Evolutionary conservation across 2,888 invertebrate genomes (phyloP).

Genomic region (Cotesia congregata): DNA sequence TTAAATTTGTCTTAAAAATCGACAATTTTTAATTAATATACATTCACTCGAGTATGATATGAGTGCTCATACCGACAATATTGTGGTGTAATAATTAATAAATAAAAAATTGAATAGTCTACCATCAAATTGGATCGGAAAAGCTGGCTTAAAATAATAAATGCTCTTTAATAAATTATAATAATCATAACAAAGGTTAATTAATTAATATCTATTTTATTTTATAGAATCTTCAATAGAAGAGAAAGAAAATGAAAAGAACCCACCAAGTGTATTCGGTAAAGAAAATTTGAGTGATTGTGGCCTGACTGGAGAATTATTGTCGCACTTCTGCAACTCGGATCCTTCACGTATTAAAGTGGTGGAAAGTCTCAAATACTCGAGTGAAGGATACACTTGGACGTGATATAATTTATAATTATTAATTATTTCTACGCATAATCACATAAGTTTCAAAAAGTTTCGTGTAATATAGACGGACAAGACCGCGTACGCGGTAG

Average conservation of each 20-base stretch:
- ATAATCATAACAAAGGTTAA: not conserved
- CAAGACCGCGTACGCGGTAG: not conserved
- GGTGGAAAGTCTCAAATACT: slow-evolving; percentile 79
- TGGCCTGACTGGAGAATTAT: slow-evolving; percentile 77
- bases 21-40: too few relatives aligned
- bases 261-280: slow-evolving; percentile 79
- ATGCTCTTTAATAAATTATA: slow-evolving; percentile 2
- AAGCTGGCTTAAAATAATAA: too few relatives aligned
- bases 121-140: too few relatives aligned
- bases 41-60: too few relatives aligned
- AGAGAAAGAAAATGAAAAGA: slow-evolving; percentile 71
- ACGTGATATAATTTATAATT: slow-evolving; percentile 57
- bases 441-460: not conserved
- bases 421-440: not conserved
- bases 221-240: slow-evolving; percentile 65
- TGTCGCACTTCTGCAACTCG: slow-evolving; percentile 78
- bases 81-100: too few relatives aligned
- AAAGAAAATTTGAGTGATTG: slow-evolving; percentile 91
- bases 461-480: not conserved
- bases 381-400: slow-evolving; percentile 75
- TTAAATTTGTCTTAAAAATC: too few relatives aligned
- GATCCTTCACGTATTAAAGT: slow-evolving; percentile 73
- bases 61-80: too few relatives aligned
- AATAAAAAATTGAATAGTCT: too few relatives aligned
- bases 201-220: slow-evolving; percentile 25